Conservation (phyloP, 2,113 vertebrate genomes). For the Tachuris rubrigastra region DNA sequence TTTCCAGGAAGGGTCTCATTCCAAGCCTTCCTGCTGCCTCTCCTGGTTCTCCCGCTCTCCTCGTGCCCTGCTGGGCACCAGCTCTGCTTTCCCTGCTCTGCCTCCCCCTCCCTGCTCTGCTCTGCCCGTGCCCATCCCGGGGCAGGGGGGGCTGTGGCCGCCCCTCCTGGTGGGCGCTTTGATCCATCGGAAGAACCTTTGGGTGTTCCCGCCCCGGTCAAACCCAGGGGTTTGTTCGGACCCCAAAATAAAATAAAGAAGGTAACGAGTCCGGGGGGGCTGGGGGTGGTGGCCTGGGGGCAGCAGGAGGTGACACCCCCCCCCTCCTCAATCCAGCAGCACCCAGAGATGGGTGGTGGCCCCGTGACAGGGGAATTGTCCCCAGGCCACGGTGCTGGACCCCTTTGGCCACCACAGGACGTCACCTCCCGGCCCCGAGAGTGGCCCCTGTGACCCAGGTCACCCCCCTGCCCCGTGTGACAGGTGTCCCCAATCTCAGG, state of each 20-base stretch:
- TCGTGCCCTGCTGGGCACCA: constrained; percentile 58
- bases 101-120: constrained; percentile 50
- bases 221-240: constrained; percentile 54
- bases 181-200: constrained; percentile 64
- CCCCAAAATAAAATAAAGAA: constrained; percentile 19
- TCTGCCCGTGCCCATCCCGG: constrained; percentile 37
- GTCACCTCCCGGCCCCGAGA: too few species aligned
- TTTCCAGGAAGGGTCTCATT: constrained; percentile 61
- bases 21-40: constrained; percentile 70
- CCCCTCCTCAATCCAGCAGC: too few species aligned
- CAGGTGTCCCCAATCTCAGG: constrained; percentile 65
- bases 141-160: not conserved
- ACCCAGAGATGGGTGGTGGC: not conserved
- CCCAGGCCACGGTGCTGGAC: too few species aligned
- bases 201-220: constrained; percentile 37
- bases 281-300: not conserved
- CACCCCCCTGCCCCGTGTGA: not conserved
- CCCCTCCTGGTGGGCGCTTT: constrained; percentile 46
- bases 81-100: constrained; percentile 70
- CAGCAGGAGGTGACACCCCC: not conserved
- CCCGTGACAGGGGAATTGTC: too few species aligned
- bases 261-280: too few species aligned
- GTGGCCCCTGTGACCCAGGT: too few species aligned
- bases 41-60: constrained; percentile 69
- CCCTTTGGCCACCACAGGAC: not conserved